Conservation (phyloP, 2,888 invertebrate species). For the Epinotia ramella region DNA sequence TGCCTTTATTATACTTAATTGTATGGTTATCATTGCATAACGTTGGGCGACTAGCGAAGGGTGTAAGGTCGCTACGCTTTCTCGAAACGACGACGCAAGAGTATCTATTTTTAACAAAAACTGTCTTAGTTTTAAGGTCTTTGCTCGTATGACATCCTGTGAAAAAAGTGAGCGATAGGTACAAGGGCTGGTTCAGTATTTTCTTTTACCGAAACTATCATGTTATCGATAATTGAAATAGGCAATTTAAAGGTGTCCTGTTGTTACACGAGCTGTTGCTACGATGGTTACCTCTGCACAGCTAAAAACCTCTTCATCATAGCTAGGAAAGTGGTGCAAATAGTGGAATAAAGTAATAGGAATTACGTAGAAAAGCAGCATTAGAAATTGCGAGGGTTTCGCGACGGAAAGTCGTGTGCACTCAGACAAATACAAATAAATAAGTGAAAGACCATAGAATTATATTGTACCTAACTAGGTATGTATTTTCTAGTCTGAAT, state of each 20-base stretch:
- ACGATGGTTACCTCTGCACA: too few relatives aligned
- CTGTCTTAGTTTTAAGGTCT: too few relatives aligned
- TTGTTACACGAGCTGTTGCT: too few relatives aligned
- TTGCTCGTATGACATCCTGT: too few relatives aligned
- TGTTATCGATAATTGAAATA: too few relatives aligned
- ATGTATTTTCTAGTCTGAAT: neutral
- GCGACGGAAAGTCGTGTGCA: neutral
- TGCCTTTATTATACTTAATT: conserved; percentile 23
- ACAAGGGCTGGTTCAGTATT: too few relatives aligned
- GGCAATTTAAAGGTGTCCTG: too few relatives aligned
- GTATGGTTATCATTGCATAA: conserved; percentile 7
- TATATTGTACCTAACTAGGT: neutral
- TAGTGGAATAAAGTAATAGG: too few relatives aligned
- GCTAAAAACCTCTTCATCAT: too few relatives aligned
- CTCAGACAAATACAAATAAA: neutral
- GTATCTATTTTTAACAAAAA: neutral
- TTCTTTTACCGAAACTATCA: too few relatives aligned
- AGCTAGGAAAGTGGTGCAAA: too few relatives aligned
- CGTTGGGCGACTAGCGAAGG: conserved; percentile 6
- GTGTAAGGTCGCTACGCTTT: conserved; percentile 32
- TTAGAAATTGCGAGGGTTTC: neutral
- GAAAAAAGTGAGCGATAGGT: too few relatives aligned
- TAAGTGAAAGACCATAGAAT: neutral
- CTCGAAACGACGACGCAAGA: neutral
- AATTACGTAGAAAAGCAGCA: conserved; percentile 3